Evolutionary conservation across 2,797 vertebrate species (phyloP), one percentile per base, ranked within the genome.

Genomic region (Enteromius thamalakanensis): DNA sequence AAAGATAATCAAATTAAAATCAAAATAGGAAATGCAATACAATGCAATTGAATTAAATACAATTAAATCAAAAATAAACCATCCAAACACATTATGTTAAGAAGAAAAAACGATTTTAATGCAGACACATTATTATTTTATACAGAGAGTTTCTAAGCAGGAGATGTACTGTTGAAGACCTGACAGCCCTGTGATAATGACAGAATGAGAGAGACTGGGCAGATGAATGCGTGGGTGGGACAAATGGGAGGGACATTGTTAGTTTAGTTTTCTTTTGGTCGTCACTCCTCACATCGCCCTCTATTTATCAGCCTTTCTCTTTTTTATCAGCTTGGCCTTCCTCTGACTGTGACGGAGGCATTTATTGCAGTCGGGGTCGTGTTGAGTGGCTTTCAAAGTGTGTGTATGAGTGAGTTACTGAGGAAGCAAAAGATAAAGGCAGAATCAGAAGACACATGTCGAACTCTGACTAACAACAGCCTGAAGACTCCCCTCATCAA

Each of bases 301-400:
- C 58, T 53, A 51, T 85, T 67, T 72, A 70, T 70, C 49, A 40
- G n/a, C 70, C 34, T 55, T 79, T 47, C 29, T 68, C 77, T 82
- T 40, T 82, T 72, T 49, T 76, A 81, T 76, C 65, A 47, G 26
- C 47, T 17, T 32, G 64, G 81, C 53, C 68, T 84, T 69, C 78
- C 62, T 85, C 53, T 85, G 78, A 72, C 67, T 51, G 55, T 80
- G 53, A 87, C 47, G 6, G 40, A 23, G 81, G 80, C 76, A 77
- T 89, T 80, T 80, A 71, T 86, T 90, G 86, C 81, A 70, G 67
- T 21, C 26, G 21, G 80, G 81, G 87, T 80, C 71, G 74, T 4
- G 64, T 79, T 42, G 82, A 82, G 80, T 81, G 80, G 15, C 29
- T 37, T 85, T 84, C 87, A 49, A 72, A 83, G 78, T 68, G 76